Percentiles rank a stretch among this genome's conserved stretches.
phyloP scores from a whole-genome alignment of 1,140 invertebrate genomes.

The Ips typographus region DNA sequence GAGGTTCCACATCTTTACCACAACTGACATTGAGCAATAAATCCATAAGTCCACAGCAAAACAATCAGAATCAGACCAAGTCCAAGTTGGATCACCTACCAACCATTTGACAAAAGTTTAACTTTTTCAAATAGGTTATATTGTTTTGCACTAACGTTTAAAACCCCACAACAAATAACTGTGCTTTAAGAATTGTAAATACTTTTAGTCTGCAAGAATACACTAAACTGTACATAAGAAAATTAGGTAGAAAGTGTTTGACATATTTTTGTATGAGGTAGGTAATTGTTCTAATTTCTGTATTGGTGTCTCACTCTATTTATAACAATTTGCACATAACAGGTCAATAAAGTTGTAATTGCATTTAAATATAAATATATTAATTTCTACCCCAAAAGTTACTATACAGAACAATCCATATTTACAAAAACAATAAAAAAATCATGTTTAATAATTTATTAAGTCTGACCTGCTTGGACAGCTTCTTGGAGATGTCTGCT shows the following conservation, averaged over 20 bases:
- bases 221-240: not conserved
- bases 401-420: no score
- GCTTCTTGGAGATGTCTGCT: no score
- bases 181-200: conserved; percentile 5
- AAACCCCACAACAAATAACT: not conserved
- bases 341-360: no score
- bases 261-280: not conserved
- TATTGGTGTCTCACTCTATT: not conserved
- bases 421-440: no score
- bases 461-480: no score
- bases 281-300: not conserved
- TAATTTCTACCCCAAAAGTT: no score
- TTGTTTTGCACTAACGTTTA: not conserved
- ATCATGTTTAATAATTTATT: no score
- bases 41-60: conserved; percentile 55
- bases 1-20: conserved; percentile 59
- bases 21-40: conserved; percentile 54
- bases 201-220: not conserved
- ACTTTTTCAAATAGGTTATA: conserved; percentile 42
- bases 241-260: not conserved
- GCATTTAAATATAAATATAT: no score
- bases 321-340: no score
- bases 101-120: conserved; percentile 63
- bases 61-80: conserved; percentile 56
- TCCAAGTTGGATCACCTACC: conserved; percentile 69